Evolutionary conservation across 2,888 invertebrate genomes (phyloP).

Genomic region (Chrysotoxum bicinctum): DNA sequence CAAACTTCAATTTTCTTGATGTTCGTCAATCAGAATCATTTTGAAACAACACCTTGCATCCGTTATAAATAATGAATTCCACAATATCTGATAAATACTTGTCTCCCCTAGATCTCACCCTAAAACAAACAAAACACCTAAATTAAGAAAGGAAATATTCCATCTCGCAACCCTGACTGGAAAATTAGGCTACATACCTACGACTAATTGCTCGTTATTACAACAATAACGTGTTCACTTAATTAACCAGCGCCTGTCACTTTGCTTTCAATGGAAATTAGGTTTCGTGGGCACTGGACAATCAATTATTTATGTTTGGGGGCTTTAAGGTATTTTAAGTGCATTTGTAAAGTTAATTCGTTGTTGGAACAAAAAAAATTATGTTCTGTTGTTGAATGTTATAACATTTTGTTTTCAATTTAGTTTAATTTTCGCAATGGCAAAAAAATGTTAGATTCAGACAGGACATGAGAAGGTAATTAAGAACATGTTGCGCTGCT

Average conservation of each 20-base stretch:
- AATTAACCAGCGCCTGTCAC: slow-evolving; percentile 7
- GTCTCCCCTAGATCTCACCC: no score
- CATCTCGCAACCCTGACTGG: not conserved
- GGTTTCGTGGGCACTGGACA: not conserved
- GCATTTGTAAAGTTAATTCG: not conserved
- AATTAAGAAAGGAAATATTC: not conserved
- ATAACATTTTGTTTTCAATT: not conserved
- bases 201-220: slow-evolving; percentile 1
- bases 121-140: not conserved
- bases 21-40: no score
- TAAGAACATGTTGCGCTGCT: not conserved
- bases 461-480: not conserved
- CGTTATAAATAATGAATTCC: no score
- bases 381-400: not conserved
- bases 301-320: not conserved
- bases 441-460: not conserved
- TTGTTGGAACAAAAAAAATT: not conserved
- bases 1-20: no score
- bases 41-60: no score
- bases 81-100: no score
- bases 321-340: not conserved
- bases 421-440: not conserved
- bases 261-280: not conserved
- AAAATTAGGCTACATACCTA: not conserved
- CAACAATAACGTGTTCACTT: not conserved